Conservation (phyloP, 2,888 invertebrate species). For the Terebella lapidaria region DNA sequence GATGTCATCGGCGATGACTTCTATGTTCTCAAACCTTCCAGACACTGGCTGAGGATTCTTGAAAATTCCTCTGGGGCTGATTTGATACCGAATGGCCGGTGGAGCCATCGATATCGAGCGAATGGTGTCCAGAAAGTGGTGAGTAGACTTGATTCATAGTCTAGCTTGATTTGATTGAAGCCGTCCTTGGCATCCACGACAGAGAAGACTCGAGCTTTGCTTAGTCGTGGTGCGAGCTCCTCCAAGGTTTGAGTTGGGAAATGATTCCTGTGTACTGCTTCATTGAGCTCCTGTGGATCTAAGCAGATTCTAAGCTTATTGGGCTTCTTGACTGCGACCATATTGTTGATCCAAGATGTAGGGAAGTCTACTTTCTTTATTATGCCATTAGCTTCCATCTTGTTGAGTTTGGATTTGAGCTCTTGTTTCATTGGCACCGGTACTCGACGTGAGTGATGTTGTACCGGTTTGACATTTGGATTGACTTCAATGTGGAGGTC, state of each 20-base stretch:
- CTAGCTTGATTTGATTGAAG: constrained; percentile 25
- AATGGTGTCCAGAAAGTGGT: constrained; percentile 27
- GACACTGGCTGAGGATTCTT: constrained; percentile 16
- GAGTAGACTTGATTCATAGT: constrained; percentile 20
- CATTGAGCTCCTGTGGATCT: constrained; percentile 7
- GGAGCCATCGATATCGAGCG: constrained; percentile 23
- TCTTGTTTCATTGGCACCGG: not conserved
- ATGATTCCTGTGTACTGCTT: not conserved
- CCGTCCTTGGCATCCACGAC: constrained; percentile 22
- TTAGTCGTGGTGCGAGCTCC: constrained; percentile 21
- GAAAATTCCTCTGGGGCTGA: constrained; percentile 25
- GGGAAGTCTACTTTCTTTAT: constrained; percentile 4
- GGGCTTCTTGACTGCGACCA: constrained; percentile 2
- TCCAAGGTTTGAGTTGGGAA: constrained; percentile 7
- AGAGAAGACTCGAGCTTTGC: constrained; percentile 23
- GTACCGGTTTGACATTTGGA: not conserved
- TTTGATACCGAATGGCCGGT: constrained; percentile 26
- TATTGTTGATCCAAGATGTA: constrained; percentile 4
- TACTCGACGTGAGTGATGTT: not conserved
- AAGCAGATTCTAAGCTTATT: constrained; percentile 6
- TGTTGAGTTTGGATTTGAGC: not conserved
- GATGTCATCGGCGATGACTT: no score
- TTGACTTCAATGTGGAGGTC: not conserved
- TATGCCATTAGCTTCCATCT: not conserved
- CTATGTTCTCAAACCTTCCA: constrained; percentile 27